phyloP scores from a whole-genome alignment of 2,113 vertebrate species.

The Lonchura striata region DNA sequence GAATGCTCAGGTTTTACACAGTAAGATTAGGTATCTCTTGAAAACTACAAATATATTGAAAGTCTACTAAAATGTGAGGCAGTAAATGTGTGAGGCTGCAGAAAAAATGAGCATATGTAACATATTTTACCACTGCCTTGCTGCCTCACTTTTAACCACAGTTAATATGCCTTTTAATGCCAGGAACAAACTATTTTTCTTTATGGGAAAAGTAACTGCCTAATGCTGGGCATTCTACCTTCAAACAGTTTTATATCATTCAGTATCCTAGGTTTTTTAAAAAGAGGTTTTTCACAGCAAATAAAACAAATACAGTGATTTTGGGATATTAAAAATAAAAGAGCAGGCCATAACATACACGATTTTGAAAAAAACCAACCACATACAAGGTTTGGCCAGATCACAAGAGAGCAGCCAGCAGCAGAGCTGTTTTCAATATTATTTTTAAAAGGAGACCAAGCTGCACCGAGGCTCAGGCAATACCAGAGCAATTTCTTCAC shows the following conservation, averaged over 20 bases:
- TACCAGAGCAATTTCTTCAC: neutral
- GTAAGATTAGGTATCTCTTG: neutral
- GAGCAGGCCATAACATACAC: neutral
- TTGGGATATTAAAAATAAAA: neutral
- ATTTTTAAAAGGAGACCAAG: neutral
- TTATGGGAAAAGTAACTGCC: neutral
- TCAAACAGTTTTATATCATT: neutral
- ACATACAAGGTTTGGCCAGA: neutral
- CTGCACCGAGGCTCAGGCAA: neutral
- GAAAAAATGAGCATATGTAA: neutral
- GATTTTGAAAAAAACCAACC: neutral
- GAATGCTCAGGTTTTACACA: neutral
- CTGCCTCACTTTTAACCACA: neutral
- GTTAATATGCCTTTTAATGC: neutral
- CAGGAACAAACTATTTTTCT: neutral
- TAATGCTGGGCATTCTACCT: neutral
- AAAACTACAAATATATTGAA: neutral
- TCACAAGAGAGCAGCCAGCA: neutral
- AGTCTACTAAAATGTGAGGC: neutral
- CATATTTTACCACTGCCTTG: neutral
- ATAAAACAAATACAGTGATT: neutral
- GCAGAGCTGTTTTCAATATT: neutral
- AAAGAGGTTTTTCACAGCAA: neutral
- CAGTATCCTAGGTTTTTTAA: slow-evolving; percentile 14
- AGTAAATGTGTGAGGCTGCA: neutral